Percentiles rank a stretch among this genome's conserved stretches.
phyloP scores from a whole-genome alignment of 2,113 vertebrate species.

The Romanogobio albipinnatus region DNA sequence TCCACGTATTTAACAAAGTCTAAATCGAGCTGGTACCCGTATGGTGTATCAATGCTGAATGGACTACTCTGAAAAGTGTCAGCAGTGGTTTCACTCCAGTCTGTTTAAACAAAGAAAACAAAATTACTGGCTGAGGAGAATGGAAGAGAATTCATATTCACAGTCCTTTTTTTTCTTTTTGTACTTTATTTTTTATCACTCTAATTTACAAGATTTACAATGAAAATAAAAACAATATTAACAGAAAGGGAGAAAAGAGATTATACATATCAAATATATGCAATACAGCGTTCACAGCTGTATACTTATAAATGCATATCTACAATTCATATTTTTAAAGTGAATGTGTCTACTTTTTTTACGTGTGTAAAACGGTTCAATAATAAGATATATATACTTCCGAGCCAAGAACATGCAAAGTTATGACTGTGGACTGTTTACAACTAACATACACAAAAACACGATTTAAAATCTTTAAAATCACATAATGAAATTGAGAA shows the following conservation, averaged over 20 bases:
- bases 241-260: too few species aligned
- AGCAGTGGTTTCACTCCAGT: slow-evolving; percentile 72
- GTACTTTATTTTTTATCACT: too few species aligned
- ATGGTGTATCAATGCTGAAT: slow-evolving; percentile 82
- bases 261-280: too few species aligned
- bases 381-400: background rate
- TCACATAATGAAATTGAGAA: background rate
- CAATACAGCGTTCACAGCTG: too few species aligned
- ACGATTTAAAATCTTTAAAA: background rate
- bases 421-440: background rate
- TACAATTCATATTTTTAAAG: background rate
- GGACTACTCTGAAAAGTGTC: slow-evolving; percentile 72
- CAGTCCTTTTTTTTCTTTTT: too few species aligned
- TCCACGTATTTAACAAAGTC: slow-evolving; percentile 86
- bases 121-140: background rate
- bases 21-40: slow-evolving; percentile 81
- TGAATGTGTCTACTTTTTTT: background rate
- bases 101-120: slow-evolving; percentile 65
- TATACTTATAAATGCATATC: too few species aligned
- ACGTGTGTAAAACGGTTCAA: background rate
- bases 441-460: background rate
- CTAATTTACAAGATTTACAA: too few species aligned
- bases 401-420: background rate
- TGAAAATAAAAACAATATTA: too few species aligned
- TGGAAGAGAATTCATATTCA: background rate